Percentiles rank a stretch among this genome's conserved stretches.
Evolutionary conservation across 1,140 invertebrate genomes (phyloP).

Genomic region (Pseudomyrmex pallidus): DNA sequence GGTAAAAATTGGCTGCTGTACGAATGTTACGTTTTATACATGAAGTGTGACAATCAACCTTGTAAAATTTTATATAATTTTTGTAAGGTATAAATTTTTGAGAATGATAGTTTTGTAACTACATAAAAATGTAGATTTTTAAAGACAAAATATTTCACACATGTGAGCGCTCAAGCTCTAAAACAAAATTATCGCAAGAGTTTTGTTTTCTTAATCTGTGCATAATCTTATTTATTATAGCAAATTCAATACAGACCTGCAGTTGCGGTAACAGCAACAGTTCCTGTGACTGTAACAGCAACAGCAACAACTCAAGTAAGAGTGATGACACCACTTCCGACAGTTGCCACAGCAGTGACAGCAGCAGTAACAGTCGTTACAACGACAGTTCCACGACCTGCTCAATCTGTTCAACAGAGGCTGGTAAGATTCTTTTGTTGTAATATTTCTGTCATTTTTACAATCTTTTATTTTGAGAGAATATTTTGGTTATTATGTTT

Average conservation of each 20-base stretch:
- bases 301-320: slow-evolving; percentile 86
- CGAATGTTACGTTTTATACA: background rate
- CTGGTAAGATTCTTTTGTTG: slow-evolving; percentile 75
- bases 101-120: background rate
- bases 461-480: background rate
- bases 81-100: background rate
- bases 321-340: slow-evolving; percentile 85
- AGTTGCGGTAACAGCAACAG: slow-evolving; percentile 75
- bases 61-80: background rate
- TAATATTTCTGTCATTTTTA: slow-evolving; percentile 14
- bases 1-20: slow-evolving; percentile 70
- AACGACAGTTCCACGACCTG: slow-evolving; percentile 80
- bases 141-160: background rate
- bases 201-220: slow-evolving; percentile 3
- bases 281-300: slow-evolving; percentile 76
- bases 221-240: slow-evolving; percentile 45
- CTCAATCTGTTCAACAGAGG: slow-evolving; percentile 83
- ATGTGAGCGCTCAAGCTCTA: background rate
- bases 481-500: background rate
- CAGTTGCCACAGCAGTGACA: slow-evolving; percentile 79
- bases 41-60: background rate
- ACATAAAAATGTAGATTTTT: background rate
- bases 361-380: slow-evolving; percentile 84
- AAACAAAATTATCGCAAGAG: background rate
- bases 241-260: slow-evolving; percentile 81